phyloP scores from a whole-genome alignment of 2,888 invertebrate genomes.

The Andrena dorsata region DNA sequence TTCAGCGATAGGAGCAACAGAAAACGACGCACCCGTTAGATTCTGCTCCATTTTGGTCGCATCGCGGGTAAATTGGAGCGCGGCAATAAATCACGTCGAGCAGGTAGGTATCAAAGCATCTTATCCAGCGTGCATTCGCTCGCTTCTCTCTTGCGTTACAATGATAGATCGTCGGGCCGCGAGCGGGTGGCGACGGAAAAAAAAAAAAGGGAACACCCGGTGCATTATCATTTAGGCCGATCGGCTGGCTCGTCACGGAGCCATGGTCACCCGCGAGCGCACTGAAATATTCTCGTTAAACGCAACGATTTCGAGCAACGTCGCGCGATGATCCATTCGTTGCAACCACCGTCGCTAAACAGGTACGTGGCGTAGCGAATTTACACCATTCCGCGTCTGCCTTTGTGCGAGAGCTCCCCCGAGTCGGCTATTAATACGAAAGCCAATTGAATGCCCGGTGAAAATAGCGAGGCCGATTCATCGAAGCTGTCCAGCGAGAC shows the following conservation, averaged over 20 bases:
- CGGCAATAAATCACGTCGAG: slow-evolving; percentile 64
- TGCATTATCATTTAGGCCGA: slow-evolving; percentile 62
- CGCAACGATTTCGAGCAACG: slow-evolving; percentile 38
- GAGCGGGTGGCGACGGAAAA: slow-evolving; percentile 21
- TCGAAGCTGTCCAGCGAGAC: slow-evolving; percentile 28
- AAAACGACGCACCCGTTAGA: background rate
- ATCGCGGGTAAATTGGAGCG: slow-evolving; percentile 56
- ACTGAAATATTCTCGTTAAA: slow-evolving; percentile 37
- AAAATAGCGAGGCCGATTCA: slow-evolving; percentile 29
- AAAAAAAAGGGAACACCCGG: slow-evolving; percentile 50
- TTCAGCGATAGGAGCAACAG: background rate
- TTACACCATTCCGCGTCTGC: too few relatives aligned
- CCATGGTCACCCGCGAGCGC: slow-evolving; percentile 27
- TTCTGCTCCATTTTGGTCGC: slow-evolving; percentile 14
- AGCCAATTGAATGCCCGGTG: slow-evolving; percentile 34
- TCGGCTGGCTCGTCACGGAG: slow-evolving; percentile 59
- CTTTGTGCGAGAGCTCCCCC: too few relatives aligned
- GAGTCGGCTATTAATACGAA: slow-evolving; percentile 39
- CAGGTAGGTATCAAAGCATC: slow-evolving; percentile 48
- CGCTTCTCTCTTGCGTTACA: slow-evolving; percentile 50
- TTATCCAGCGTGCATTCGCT: slow-evolving; percentile 58
- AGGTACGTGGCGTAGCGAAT: too few relatives aligned
- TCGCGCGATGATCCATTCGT: background rate
- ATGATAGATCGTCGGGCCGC: slow-evolving; percentile 53
- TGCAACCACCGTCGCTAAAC: background rate